Evolutionary conservation across 1,140 invertebrate species (phyloP), one percentile per base, ranked within the genome.

Genomic region (Mactra quadrangularis): DNA sequence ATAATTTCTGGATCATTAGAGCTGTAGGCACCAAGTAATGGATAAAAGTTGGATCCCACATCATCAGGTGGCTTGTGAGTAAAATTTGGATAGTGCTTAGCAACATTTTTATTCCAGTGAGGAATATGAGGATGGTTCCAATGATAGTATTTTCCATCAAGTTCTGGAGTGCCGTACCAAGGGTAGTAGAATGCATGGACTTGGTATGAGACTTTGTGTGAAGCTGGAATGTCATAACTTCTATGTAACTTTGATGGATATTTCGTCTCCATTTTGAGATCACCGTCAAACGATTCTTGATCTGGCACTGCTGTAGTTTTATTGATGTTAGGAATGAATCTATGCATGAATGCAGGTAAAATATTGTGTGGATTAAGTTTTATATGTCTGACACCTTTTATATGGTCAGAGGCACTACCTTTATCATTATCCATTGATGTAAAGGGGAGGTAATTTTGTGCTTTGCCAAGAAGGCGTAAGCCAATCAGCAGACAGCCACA

Each of bases 151-250:
- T 89, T 86, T 27, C 90, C 92, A 88, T 94, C 92, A 83, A 84
- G 79, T 60, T 88, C 77, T 9, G 92, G 92, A 81, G 89, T 92
- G 35, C 93, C 93, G 87, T 94, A 94, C 94, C 94, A 94, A 6
- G 93, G 91, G 86, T 94, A 94, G 79, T 94, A 94, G 85, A 94
- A 94, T 13, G 93, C 85, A 84, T 94, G 94, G 35, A 94, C 88
- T 86, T 93, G 87, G 77, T 91, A 92, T 82, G 90, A 89, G 53
- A 82, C 35, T 41, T 41, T 41, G 6, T 41, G 6, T 7, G 6
- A 7, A 7, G 6, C 38, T 7, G 38, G 15, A 7, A 15, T 41
- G 6, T 41, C 15, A 15, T 7, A 41, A 15, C 38, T 41, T 41
- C 38, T 41, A 7, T 41, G 38, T 15, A 41, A 15, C 38, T 41